Evolutionary conservation across 2,113 vertebrate genomes (phyloP), one percentile per base, ranked within the genome.

Genomic region (Dolichallabes microphthalmus): DNA sequence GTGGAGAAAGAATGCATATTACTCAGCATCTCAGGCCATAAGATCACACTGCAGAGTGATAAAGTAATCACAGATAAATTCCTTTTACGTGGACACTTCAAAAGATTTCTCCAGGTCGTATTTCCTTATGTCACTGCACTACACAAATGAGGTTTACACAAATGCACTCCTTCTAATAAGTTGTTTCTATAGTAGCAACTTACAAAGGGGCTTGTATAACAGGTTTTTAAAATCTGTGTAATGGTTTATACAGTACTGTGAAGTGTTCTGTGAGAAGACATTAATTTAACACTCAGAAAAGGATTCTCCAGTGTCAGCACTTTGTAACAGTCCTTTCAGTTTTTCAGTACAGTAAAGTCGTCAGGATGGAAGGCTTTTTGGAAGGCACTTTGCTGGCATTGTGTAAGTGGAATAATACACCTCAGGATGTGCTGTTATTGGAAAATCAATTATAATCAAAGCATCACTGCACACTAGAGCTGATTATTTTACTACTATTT

Each of bases 21-120:
- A 30, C 86, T 82, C 35, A 89, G 75, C 80, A 83, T 89, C 80
- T 68, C 86, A 39, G 88, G 88, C 81, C 82, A 82, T 15, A 87
- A 68, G 27, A 53, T 55, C 22, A 89, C 60, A 69, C 88, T 89
- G 88, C 53, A 64, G 35, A 25, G 45, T 80, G 57, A 88, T 6
- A 78, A 64, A 39, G 35, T 20, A 60, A 61, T 73, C 2, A 66
- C 55, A 60, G 6, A 74, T 74, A 3, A 73, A 30, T 55, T 25
- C 25, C 15, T 53, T 80, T 60, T 3, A 35, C 13, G 52, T 55
- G 4, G 13, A 58, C 19, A 35, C 8, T 78, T 78, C 27, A 79
- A 50, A 50, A 50, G 19, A 74, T 74, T 50, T 50, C 39, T 50
- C 25, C 69, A 45, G 13, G 9, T 76, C 73, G 53, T 11, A 30